phyloP scores from a whole-genome alignment of 35 echinoderm and acorn worm species.

The Ophiothrix spiculata region DNA sequence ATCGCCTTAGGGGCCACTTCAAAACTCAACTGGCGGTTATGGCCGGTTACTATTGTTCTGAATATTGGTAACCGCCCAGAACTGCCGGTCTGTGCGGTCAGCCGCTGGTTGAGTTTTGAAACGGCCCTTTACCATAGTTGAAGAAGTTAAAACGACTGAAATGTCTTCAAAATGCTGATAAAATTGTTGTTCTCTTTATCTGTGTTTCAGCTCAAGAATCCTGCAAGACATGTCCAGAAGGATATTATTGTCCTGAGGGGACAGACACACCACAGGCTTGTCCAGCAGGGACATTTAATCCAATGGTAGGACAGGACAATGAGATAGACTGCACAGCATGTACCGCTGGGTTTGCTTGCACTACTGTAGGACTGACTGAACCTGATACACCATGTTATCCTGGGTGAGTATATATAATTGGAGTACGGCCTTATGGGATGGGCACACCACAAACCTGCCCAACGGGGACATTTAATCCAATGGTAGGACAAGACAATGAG shows the following conservation, averaged over 20 bases:
- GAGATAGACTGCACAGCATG: constrained; percentile 57
- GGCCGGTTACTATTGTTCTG: too few relatives aligned
- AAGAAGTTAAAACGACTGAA: too few relatives aligned
- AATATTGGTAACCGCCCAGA: too few relatives aligned
- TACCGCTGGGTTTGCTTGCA: constrained; percentile 90
- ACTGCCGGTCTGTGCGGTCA: too few relatives aligned
- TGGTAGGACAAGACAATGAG: constrained; percentile 58
- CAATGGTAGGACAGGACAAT: constrained; percentile 64
- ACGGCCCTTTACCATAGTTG: too few relatives aligned
- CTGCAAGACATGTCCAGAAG: constrained; percentile 83
- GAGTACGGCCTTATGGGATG: too few relatives aligned
- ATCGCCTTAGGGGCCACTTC: too few relatives aligned
- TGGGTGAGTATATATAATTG: too few relatives aligned
- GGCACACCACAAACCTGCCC: constrained; percentile 78
- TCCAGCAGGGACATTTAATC: constrained; percentile 80
- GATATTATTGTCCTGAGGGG: constrained; percentile 64
- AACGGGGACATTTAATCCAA: constrained; percentile 75
- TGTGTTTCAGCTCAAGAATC: constrained; percentile 56
- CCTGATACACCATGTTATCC: constrained; percentile 95
- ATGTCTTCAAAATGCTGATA: too few relatives aligned
- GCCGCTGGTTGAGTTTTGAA: too few relatives aligned
- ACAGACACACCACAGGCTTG: constrained; percentile 80
- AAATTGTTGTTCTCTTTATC: too few relatives aligned
- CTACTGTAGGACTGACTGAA: constrained; percentile 62
- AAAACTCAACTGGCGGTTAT: too few relatives aligned